phyloP scores from a whole-genome alignment of 2,113 vertebrate species.

The Paratilapia polleni region DNA sequence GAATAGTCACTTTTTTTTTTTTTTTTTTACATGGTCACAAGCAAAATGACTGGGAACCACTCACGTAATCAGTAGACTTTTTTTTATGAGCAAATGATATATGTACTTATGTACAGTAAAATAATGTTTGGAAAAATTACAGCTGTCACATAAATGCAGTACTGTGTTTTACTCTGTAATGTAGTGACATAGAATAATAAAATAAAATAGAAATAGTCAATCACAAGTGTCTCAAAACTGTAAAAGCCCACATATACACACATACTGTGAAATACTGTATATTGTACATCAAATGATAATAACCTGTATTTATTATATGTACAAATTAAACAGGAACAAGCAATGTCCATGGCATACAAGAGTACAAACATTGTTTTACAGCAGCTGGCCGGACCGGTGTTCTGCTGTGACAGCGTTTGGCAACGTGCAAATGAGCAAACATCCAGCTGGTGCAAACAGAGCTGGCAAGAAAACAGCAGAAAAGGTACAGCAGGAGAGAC shows the following conservation, averaged over 20 bases:
- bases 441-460: slow-evolving; percentile 38
- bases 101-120: too few relatives aligned
- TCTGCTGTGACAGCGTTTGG: slow-evolving; percentile 29
- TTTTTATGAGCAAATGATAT: too few relatives aligned
- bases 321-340: slow-evolving; percentile 48
- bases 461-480: not conserved
- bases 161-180: not conserved
- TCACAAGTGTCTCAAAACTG: not conserved
- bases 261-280: not conserved
- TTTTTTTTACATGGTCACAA: too few relatives aligned
- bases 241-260: not conserved
- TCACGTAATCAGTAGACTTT: too few relatives aligned
- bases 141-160: too few relatives aligned
- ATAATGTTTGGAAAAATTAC: too few relatives aligned
- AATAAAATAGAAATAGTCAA: not conserved
- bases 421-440: slow-evolving; percentile 9
- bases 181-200: not conserved
- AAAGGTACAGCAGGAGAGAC: not conserved
- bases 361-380: slow-evolving; percentile 57
- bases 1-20: too few relatives aligned
- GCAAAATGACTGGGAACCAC: too few relatives aligned
- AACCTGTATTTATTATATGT: slow-evolving; percentile 36
- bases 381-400: slow-evolving; percentile 20
- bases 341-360: not conserved
- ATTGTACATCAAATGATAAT: not conserved